phyloP scores from a whole-genome alignment of 2,888 invertebrate species.

The Lasioglossum calceatum region DNA sequence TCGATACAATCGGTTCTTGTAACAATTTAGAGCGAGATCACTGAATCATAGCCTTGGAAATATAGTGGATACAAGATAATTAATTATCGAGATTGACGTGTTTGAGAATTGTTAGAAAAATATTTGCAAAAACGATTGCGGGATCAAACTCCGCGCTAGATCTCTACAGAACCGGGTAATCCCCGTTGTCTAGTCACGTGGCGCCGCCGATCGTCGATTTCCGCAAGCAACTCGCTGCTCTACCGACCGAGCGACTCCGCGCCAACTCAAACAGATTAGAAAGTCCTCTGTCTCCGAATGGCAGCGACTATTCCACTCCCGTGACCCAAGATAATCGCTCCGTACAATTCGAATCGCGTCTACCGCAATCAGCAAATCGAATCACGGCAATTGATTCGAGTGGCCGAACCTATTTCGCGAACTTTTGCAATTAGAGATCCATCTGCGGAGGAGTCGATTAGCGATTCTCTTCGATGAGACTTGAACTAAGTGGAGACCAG shows the following conservation, averaged over 20 bases:
- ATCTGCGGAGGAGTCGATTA: constrained; percentile 59
- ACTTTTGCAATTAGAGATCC: constrained; percentile 65
- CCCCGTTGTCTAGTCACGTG: constrained; percentile 56
- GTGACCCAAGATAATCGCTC: constrained; percentile 26
- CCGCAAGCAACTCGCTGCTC: constrained; percentile 16
- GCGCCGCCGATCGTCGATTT: constrained; percentile 54
- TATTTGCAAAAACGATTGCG: background rate
- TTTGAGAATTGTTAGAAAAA: background rate
- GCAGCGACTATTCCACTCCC: constrained; percentile 38
- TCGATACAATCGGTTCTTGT: constrained; percentile 25
- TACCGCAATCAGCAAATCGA: constrained; percentile 37
- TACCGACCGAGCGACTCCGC: constrained; percentile 41
- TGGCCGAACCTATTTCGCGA: constrained; percentile 29
- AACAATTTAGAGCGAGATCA: background rate
- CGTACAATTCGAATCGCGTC: constrained; percentile 37
- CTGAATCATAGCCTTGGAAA: background rate
- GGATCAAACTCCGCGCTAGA: background rate
- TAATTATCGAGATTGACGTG: background rate
- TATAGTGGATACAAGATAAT: background rate
- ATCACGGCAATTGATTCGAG: constrained; percentile 57
- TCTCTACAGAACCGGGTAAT: constrained; percentile 41
- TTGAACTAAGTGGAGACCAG: constrained; percentile 73
- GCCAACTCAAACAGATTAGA: constrained; percentile 47
- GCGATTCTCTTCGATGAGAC: constrained; percentile 45
- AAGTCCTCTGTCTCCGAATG: constrained; percentile 7